Evolutionary conservation across 2,113 vertebrate species (phyloP), one percentile per base, ranked within the genome.

Genomic region (Calyptommatus sinebrachiatus): DNA sequence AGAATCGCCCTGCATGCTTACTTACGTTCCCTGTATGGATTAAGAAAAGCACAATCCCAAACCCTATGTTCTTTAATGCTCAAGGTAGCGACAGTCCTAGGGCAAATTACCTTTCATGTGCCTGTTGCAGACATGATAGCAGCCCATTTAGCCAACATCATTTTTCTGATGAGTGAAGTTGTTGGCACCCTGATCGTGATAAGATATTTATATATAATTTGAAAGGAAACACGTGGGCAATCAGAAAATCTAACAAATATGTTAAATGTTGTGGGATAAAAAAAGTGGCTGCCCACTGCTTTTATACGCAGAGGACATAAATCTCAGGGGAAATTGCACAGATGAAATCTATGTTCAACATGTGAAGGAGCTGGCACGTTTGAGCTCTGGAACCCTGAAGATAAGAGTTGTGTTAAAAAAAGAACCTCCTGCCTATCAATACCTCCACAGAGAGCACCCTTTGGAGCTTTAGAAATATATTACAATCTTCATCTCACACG

Each of bases 301-400:
- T 89, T 93, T 72, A 80, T 87, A 90, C 84, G 71, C 84, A 87
- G 61, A 24, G 79, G 85, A 87, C 86, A 91, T 88, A 89, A 84
- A 93, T 91, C 91, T 93, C 92, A 80, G 88, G 85, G 89, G 91
- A 92, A 89, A 91, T 90, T 89, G 86, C 87, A 87, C 85, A 89
- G 92, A 91, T 92, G 87, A 50, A 84, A 92, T 89, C 91, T 70
- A 81, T 86, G 60, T 88, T 77, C 87, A 88, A 85, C 76, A 85
- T 1, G 3, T 89, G 86, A 92, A 90, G 84, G 88, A 79, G 91
- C 71, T 91, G 91, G 88, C 89, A 91, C 76, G 83, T 89, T 76
- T 78, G 85, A 86, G 91, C 86, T 87, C 94, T 94, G 93, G 79
- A 92, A 79, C 90, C 89, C 88, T 87, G 85, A 90, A 92, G 92